phyloP scores from a whole-genome alignment of 2,113 vertebrate species.

The Tetraodon nigroviridis region DNA sequence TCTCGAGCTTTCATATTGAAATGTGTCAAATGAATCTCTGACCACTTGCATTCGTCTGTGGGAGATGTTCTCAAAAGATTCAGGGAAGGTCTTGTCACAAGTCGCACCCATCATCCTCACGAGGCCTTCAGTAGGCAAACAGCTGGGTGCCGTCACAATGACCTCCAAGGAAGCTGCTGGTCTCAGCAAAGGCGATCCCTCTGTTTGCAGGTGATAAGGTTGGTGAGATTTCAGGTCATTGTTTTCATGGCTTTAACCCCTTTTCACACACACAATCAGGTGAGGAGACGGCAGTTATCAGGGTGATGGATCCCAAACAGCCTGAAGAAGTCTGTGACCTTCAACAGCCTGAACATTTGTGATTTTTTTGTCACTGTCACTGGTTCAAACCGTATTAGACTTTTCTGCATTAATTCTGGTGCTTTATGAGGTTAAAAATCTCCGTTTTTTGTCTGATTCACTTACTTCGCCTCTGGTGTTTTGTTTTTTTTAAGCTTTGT shows the following conservation, averaged over 20 bases:
- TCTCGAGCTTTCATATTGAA: slow-evolving; percentile 14
- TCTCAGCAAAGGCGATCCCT: slow-evolving; percentile 23
- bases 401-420: too few species aligned
- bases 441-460: too few species aligned
- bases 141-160: slow-evolving; percentile 46
- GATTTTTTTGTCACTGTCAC: too few species aligned
- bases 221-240: slow-evolving; percentile 36
- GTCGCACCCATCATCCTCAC: slow-evolving; percentile 57
- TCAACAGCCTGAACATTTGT: too few species aligned
- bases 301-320: too few species aligned
- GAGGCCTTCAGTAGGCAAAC: slow-evolving; percentile 41
- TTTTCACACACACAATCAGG: not conserved
- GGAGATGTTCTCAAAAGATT: slow-evolving; percentile 13
- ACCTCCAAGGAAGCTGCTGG: slow-evolving; percentile 26
- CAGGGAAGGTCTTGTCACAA: slow-evolving; percentile 17
- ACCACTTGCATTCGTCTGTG: not conserved
- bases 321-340: not conserved
- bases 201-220: slow-evolving; percentile 68
- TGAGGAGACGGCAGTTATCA: too few species aligned
- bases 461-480: too few species aligned
- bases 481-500: too few species aligned
- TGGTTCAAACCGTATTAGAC: too few species aligned
- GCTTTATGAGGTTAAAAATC: too few species aligned
- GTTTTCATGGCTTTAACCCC: slow-evolving; percentile 37
- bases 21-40: slow-evolving; percentile 15